Conservation (phyloP, 2,797 vertebrate genomes). For the Discoglossus pictus region DNA sequence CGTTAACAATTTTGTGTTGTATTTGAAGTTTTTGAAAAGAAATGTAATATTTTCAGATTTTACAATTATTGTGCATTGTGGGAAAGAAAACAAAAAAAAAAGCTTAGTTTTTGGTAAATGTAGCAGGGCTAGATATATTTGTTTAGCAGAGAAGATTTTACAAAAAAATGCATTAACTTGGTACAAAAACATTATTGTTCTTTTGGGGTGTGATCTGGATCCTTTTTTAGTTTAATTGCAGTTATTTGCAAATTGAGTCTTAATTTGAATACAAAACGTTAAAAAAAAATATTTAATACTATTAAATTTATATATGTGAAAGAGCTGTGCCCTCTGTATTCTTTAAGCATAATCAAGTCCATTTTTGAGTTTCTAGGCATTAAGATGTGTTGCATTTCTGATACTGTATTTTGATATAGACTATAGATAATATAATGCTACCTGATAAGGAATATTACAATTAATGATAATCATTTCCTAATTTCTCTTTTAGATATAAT, state of each 20-base stretch:
- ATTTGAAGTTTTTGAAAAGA: constrained; percentile 93
- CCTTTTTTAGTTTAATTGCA: constrained; percentile 18
- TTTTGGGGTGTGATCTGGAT: constrained; percentile 15
- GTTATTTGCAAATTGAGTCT: not conserved
- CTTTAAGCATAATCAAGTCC: too few relatives aligned
- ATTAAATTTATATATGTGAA: not conserved
- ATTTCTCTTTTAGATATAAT: too few relatives aligned
- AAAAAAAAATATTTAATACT: not conserved
- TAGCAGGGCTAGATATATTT: constrained; percentile 45
- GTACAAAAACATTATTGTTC: constrained; percentile 40
- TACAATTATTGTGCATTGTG: constrained; percentile 80
- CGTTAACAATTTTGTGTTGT: constrained; percentile 92
- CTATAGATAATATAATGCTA: too few relatives aligned
- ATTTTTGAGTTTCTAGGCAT: too few relatives aligned
- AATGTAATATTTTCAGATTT: constrained; percentile 80
- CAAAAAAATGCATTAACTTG: constrained; percentile 29
- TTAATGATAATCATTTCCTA: too few relatives aligned
- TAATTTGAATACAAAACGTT: constrained; percentile 10
- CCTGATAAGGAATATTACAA: too few relatives aligned
- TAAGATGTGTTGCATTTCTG: too few relatives aligned
- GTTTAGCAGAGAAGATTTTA: constrained; percentile 38
- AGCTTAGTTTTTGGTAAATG: constrained; percentile 30
- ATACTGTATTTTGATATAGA: too few relatives aligned
- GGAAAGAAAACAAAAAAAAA: constrained; percentile 47
- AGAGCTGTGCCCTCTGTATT: constrained; percentile 11